Evolutionary conservation across 2,888 invertebrate genomes (phyloP).

Genomic region (Cheilosia vulpina): DNA sequence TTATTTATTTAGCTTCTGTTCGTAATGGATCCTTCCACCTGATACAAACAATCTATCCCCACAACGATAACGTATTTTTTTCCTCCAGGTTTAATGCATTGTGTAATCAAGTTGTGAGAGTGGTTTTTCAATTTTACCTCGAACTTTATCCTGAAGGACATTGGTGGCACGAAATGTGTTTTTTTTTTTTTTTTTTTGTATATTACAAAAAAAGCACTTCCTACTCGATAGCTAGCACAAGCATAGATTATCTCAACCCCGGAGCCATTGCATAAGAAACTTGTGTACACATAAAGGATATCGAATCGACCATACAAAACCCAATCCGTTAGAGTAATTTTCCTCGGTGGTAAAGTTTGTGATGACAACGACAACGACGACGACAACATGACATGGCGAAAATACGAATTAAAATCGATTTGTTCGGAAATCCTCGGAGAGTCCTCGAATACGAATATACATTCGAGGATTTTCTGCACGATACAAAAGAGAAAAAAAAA

Average conservation of each 20-base stretch:
- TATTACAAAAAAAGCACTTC: background rate
- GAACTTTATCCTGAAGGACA: slow-evolving; percentile 18
- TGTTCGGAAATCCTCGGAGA: slow-evolving; percentile 13
- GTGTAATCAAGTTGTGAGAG: slow-evolving; percentile 33
- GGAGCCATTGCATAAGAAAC: slow-evolving; percentile 1
- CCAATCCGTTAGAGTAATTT: background rate
- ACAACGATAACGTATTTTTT: background rate
- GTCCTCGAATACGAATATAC: background rate
- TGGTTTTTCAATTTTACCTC: slow-evolving; percentile 17
- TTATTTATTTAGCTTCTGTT: no score
- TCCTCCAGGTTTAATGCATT: slow-evolving; percentile 15
- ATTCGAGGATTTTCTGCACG: slow-evolving; percentile 13
- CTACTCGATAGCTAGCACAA: background rate
- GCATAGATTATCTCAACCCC: slow-evolving; percentile 29
- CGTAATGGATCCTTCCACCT: no score
- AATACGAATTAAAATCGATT: slow-evolving; percentile 47
- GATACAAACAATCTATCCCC: background rate
- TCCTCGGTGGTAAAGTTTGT: background rate
- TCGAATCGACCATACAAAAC: background rate
- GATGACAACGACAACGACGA: background rate
- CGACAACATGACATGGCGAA: slow-evolving; percentile 9
- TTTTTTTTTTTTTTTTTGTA: background rate
- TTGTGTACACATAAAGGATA: background rate
- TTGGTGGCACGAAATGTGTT: slow-evolving; percentile 7
- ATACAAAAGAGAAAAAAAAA: background rate